These are phyloP conservation scores for Sebastes vulpes DNA, from an alignment of 2,797 vertebrate species.

Conservation along the genomic window DNA sequence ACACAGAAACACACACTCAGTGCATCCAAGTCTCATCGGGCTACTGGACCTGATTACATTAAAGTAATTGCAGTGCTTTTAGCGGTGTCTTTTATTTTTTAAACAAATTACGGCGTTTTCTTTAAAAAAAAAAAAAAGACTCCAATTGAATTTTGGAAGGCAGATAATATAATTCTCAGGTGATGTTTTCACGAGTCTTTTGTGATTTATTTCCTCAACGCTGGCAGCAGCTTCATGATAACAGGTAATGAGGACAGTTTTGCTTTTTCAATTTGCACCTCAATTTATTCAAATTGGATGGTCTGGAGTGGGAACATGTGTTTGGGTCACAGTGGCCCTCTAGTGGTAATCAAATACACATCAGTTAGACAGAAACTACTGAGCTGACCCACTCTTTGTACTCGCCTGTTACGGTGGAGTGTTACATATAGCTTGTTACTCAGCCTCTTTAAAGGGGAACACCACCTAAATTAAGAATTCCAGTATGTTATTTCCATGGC, in stretches of 20 bases:
- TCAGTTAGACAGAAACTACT: not conserved
- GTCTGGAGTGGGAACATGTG: not conserved
- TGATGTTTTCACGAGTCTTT: not conserved
- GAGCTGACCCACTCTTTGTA: not conserved
- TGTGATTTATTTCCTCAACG: not conserved
- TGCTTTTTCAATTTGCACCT: not conserved
- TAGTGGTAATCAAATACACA: slow-evolving; percentile 15
- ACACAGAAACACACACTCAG: not conserved
- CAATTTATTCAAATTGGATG: slow-evolving; percentile 1
- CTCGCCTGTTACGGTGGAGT: not conserved
- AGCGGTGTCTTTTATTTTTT: slow-evolving; percentile 5
- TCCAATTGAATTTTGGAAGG: slow-evolving; percentile 16
- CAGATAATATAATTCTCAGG: not conserved
- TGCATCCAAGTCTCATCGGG: not conserved
- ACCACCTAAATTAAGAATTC: too few species aligned
- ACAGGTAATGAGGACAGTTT: not conserved
- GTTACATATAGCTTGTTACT: not conserved
- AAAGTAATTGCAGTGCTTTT: slow-evolving; percentile 24
- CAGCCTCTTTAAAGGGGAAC: not conserved
- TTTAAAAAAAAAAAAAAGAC: not conserved
- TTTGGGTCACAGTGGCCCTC: slow-evolving; percentile 31
- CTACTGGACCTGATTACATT: slow-evolving; percentile 23
- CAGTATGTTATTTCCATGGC: too few species aligned
- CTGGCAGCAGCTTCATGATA: not conserved
- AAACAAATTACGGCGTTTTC: slow-evolving; percentile 15